A percentile compares a stretch with the other conserved stretches of the same genome.
phyloP scores from a whole-genome alignment of 1,140 invertebrate species.

The Maconellicoccus hirsutus region DNA sequence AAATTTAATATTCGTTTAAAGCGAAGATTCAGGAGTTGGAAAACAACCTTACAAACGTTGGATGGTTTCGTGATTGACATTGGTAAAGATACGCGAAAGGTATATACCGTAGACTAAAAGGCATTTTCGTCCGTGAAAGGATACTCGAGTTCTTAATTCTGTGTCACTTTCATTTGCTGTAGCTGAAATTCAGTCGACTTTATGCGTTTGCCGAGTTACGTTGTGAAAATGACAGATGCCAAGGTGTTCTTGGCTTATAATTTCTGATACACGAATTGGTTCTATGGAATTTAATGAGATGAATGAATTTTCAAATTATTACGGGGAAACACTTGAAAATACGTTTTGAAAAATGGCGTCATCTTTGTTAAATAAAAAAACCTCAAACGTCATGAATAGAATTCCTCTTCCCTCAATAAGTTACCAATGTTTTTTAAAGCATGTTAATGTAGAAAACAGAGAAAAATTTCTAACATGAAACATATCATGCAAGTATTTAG shows the following conservation, averaged over 20 bases:
- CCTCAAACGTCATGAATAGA: too few species aligned
- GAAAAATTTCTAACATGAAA: too few species aligned
- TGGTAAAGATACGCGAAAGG: background rate
- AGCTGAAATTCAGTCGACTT: background rate
- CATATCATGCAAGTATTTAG: too few species aligned
- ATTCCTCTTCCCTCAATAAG: too few species aligned
- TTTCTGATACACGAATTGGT: background rate
- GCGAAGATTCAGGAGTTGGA: background rate
- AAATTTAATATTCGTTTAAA: background rate
- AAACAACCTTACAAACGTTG: background rate
- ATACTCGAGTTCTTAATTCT: background rate
- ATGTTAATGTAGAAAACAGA: too few species aligned
- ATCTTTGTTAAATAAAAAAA: too few species aligned
- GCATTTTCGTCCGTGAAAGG: background rate
- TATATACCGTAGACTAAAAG: background rate
- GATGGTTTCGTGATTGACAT: background rate
- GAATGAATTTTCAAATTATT: background rate
- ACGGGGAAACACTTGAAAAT: background rate
- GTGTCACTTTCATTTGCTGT: background rate
- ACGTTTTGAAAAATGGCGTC: background rate
- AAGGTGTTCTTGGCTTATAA: background rate
- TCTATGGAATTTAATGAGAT: background rate
- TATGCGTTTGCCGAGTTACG: background rate
- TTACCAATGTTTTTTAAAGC: too few species aligned
- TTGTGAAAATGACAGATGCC: constrained; percentile 3